These are phyloP conservation scores for Zaprionus inermis DNA, from an alignment of 1,140 invertebrate species.

Conservation along the genomic window DNA sequence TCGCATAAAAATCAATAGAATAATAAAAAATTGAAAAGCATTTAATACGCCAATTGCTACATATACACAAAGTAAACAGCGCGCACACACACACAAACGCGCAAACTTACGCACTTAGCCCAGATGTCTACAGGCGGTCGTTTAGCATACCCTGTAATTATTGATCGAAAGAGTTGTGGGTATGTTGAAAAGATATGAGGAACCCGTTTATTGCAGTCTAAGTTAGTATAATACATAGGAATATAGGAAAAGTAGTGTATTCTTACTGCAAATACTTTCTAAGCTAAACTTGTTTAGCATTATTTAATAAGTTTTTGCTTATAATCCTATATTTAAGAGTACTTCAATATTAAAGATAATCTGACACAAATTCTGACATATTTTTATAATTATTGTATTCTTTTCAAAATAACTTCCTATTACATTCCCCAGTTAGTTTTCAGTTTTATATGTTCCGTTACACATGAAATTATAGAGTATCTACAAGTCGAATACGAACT, in stretches of 20 bases:
- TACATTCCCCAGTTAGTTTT: too few relatives aligned
- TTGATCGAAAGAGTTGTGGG: neutral
- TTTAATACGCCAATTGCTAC: conserved; percentile 58
- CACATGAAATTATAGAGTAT: neutral
- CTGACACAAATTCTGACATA: too few relatives aligned
- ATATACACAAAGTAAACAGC: conserved; percentile 15
- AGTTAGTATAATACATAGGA: too few relatives aligned
- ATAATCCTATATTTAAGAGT: neutral
- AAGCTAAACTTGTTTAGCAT: neutral
- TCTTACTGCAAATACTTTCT: neutral
- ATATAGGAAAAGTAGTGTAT: neutral
- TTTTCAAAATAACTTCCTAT: neutral
- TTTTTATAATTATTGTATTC: too few relatives aligned
- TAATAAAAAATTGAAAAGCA: conserved; percentile 74
- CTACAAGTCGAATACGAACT: neutral
- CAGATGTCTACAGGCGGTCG: conserved; percentile 23
- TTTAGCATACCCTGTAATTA: neutral
- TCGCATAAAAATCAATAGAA: conserved; percentile 71
- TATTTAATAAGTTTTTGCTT: neutral
- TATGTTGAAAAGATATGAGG: neutral
- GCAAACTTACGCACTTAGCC: conserved; percentile 9
- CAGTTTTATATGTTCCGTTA: too few relatives aligned
- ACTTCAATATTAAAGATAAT: neutral
- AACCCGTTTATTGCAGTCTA: neutral
- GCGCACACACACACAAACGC: conserved; percentile 8